These are phyloP conservation scores for Orthosia gracilis DNA, from an alignment of 2,888 invertebrate genomes.

Conservation along the genomic window DNA sequence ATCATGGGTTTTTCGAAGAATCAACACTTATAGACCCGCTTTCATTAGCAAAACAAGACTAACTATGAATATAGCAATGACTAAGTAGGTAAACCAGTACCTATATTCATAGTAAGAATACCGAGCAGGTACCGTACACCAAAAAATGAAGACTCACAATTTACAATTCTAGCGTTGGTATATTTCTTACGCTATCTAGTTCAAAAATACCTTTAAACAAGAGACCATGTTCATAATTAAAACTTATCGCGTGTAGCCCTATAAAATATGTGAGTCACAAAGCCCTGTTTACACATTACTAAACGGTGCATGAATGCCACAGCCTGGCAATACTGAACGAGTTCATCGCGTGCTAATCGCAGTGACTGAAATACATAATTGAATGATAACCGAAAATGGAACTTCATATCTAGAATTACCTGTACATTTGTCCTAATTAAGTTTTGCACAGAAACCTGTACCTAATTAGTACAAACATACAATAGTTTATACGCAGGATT, in stretches of 20 bases:
- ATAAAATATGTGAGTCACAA: constrained; percentile 46
- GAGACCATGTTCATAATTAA: constrained; percentile 25
- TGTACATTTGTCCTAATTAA: constrained; percentile 8
- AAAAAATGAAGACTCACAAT: no score
- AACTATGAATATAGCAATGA: not conserved
- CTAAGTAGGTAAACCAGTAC: no score
- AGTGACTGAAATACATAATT: constrained; percentile 44
- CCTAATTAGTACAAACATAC: not conserved
- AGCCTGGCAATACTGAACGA: constrained; percentile 51
- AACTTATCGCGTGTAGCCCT: constrained; percentile 33
- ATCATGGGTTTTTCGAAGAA: not conserved
- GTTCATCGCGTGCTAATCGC: constrained; percentile 48
- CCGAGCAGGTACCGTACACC: no score
- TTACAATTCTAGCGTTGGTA: no score
- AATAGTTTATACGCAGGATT: not conserved
- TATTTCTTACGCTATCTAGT: not conserved
- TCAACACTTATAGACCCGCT: not conserved
- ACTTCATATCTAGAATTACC: constrained; percentile 15
- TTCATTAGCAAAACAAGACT: not conserved
- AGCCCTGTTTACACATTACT: constrained; percentile 46
- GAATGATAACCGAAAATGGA: constrained; percentile 38
- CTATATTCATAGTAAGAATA: no score
- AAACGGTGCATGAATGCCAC: constrained; percentile 38
- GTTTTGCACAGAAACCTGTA: not conserved
- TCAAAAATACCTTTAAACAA: constrained; percentile 19